Evolutionary conservation across 2,888 invertebrate genomes (phyloP).

Genomic region (Rhynchonema sp.): DNA sequence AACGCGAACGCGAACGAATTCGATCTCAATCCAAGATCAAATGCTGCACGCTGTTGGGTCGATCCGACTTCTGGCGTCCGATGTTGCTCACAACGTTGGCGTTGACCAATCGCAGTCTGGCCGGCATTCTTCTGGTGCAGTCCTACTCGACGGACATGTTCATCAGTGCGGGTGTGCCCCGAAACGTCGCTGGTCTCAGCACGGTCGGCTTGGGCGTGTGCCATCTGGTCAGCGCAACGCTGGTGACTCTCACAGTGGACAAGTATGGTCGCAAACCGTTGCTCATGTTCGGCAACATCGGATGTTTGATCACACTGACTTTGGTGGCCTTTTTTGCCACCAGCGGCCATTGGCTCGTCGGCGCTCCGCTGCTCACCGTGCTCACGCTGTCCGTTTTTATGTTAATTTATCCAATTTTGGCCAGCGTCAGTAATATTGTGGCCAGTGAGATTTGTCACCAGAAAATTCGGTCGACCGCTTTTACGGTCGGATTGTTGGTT

Average conservation of each 20-base stretch:
- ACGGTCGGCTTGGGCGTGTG: slow-evolving; percentile 2
- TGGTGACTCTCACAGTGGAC: slow-evolving; percentile 1
- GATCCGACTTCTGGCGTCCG: background rate
- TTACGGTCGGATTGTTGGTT: slow-evolving; percentile 2
- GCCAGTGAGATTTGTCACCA: slow-evolving; percentile 4
- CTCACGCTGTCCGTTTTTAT: background rate
- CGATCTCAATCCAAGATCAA: background rate
- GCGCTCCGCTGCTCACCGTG: background rate
- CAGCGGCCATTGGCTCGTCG: too few species aligned
- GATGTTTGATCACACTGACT: background rate
- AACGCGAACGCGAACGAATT: background rate
- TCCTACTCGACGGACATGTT: slow-evolving; percentile 4
- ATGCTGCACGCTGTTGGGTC: background rate
- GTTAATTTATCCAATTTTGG: slow-evolving; percentile 2
- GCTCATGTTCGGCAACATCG: slow-evolving; percentile 3
- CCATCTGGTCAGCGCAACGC: background rate
- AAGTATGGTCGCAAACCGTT: background rate
- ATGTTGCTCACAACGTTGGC: background rate
- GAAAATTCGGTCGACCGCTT: background rate
- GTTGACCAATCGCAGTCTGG: slow-evolving; percentile 3
- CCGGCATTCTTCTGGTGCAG: slow-evolving; percentile 4
- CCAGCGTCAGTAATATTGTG: background rate
- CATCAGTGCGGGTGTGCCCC: background rate
- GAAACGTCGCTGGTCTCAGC: background rate
- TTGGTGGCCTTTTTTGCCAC: background rate